Base-by-base conservation (phyloP, 2,113 vertebrate genomes). In the Myrmecobius fasciatus region DNA sequence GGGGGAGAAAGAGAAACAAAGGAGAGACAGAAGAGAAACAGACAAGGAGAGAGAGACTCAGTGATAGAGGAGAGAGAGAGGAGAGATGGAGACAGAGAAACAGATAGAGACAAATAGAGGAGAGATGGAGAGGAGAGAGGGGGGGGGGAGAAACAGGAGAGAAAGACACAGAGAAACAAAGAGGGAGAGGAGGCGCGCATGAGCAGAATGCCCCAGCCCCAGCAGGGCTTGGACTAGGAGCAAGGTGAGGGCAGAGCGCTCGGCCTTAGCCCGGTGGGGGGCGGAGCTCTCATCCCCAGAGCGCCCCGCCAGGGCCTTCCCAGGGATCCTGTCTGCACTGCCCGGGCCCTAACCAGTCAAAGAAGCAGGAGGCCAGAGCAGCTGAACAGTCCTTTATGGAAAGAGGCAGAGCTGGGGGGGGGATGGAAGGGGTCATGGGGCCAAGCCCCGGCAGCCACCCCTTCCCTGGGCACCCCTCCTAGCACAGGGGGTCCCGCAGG, bases 381-480 rank as follows among this genome's bases (percentile, higher is more conserved):
- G 92, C 54, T 54, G 67, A 97, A 97, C 95, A 89, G 93, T 93
- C 96, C 94, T 98, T 97, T 98, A 98, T 96, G 97, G 96, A 97
- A 97, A 97, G 28, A 94, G 54, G 94, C 52, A 93, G 92, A 97
- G 91, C 48, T 94, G 12, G 67, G 51, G 31, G n/a, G n/a, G 67
- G 94, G 91, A 93, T 24, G 22, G 95, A 93, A 56, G 93, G 5
- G 0, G 46, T 31, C 89, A 91, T 25, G 43, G 91, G 91, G 91
- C 95, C 91, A 60, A 51, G 89, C 47, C 14, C 49, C 0, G 88
- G 51, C 46, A 75, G 48, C 88, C 75, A 88, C 75, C 56, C 89
- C 94, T 11, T 89, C 91, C 95, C 91, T 92, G 91, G 89, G 31
- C 11, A 17, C 91, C 91, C 91, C 92, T 95, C 91, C 89, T 0